Evolutionary conservation across 2,797 vertebrate species (phyloP).

Genomic region (Synaphobranchus kaupii): DNA sequence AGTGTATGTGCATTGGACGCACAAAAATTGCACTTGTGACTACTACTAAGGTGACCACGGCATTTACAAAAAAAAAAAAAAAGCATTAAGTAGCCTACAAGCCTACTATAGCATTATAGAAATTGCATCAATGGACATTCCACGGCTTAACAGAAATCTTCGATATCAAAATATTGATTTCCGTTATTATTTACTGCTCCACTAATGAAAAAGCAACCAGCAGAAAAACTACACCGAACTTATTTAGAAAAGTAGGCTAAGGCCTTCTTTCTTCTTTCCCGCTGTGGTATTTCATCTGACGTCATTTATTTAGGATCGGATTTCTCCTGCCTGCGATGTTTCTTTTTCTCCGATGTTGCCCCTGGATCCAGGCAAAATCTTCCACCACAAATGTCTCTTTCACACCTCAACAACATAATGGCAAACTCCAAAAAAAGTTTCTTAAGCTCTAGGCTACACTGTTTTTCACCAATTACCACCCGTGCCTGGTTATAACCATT

Average conservation of each 20-base stretch:
- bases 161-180: neutral
- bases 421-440: conserved; percentile 21
- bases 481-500: neutral
- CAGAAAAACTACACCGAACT: neutral
- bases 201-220: neutral
- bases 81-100: neutral
- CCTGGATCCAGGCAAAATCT: conserved; percentile 63
- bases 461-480: neutral
- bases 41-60: neutral
- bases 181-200: neutral
- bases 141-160: neutral
- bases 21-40: neutral
- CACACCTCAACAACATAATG: conserved; percentile 57
- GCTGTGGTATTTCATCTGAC: conserved; percentile 43
- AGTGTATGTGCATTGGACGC: neutral
- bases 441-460: conserved; percentile 7
- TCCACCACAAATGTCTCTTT: conserved; percentile 41
- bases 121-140: neutral
- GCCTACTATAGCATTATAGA: neutral
- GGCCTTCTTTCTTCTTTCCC: conserved; percentile 17
- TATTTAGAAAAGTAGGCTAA: conserved; percentile 4
- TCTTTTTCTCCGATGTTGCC: conserved; percentile 70
- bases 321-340: conserved; percentile 43
- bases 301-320: conserved; percentile 47
- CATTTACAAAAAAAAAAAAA: neutral